Evolutionary conservation across 2,888 invertebrate species (phyloP).

Genomic region (Ectemnius continuus): DNA sequence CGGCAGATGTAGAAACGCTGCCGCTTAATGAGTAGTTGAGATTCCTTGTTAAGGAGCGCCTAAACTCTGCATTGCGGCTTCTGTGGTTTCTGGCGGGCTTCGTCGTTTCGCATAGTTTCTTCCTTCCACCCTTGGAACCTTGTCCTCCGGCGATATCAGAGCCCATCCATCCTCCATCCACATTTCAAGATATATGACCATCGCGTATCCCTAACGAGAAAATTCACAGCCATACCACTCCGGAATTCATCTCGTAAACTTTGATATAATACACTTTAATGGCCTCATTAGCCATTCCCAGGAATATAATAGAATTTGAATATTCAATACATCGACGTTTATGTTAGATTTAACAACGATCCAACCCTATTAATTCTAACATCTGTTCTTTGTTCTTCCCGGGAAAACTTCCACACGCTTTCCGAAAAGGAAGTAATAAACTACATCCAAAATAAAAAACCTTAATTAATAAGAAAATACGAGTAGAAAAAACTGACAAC

Average conservation of each 20-base stretch:
- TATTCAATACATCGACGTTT: no score
- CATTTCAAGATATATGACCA: neutral
- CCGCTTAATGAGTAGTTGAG: conserved; percentile 64
- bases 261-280: no score
- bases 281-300: no score
- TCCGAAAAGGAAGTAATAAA: no score
- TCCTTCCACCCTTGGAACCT: conserved; percentile 25
- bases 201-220: neutral
- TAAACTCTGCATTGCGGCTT: conserved; percentile 65
- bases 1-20: conserved; percentile 55
- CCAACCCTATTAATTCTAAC: no score
- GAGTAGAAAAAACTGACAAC: neutral
- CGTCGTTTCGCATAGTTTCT: conserved; percentile 61
- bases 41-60: conserved; percentile 63
- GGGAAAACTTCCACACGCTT: no score
- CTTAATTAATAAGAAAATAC: no score
- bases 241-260: no score
- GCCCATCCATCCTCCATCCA: conserved; percentile 7
- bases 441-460: no score
- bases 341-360: no score
- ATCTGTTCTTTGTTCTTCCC: no score
- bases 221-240: neutral
- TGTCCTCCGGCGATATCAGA: conserved; percentile 12
- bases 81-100: conserved; percentile 64
- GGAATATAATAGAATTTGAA: no score